Base-by-base conservation (phyloP, 2,888 invertebrate genomes). In the Melipona bicolor region DNA sequence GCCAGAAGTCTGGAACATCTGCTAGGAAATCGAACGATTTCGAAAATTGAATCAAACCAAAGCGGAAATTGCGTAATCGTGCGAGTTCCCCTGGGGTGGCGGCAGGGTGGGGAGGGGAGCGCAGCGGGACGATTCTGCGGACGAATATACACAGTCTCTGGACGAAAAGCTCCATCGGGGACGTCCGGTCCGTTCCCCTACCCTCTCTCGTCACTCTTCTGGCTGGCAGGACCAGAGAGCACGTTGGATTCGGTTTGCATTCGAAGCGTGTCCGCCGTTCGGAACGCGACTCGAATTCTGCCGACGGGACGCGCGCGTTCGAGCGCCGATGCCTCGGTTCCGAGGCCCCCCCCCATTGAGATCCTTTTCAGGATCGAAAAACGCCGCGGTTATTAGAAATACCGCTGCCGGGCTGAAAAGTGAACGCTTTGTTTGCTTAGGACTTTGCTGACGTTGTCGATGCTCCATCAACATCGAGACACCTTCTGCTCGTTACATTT, bases 41-140 rank as follows among this genome's bases (percentile, higher is more conserved):
- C 85, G 87, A 79, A 88, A 92, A 92, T 92, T 87, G 90, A 91
- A 91, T 92, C 87, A 91, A 92, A 91, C 88, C 92, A 89, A 88
- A 90, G 85, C 90, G 91, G 91, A 91, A 92, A 91, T 93, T 91
- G 90, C 89, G 91, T 91, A 91, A 92, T 92, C 91, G 90, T 81
- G 85, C 85, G 82, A 85, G 84, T 81, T 86, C 69, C 81, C 80
- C 5, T 3, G 86, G 82, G 68, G 43, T 32, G 32, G 36, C 0
- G 32, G 4, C 4, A 4, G 52, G 77, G 49, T 0, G 36, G 43
- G 43, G 9, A 9, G 43, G 2, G 4, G 21, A 36, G n/a, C 36
- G n/a, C 6, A 82, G 62, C 75, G 85, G 85, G 83, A 88, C 85
- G 82, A 71, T 87, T 80, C 81, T 84, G 79, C 80, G 87, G 86